Percentiles rank a stretch among this genome's conserved stretches.
phyloP scores from a whole-genome alignment of 2,888 invertebrate genomes.

The Ligdia adustata region DNA sequence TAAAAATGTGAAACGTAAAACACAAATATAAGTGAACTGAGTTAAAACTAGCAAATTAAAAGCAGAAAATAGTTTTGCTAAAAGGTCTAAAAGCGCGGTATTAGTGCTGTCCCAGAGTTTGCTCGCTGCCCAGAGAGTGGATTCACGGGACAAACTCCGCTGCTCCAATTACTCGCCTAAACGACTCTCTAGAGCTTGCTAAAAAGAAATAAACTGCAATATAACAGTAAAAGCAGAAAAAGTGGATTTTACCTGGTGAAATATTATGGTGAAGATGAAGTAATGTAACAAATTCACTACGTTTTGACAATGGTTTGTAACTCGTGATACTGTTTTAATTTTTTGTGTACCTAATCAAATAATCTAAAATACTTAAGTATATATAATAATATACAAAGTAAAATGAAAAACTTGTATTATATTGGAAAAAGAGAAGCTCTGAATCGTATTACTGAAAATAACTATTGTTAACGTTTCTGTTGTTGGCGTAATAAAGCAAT shows the following conservation, averaged over 20 bases:
- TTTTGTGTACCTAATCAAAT: too few species aligned
- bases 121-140: constrained; percentile 18
- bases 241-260: constrained; percentile 7
- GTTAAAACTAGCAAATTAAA: constrained; percentile 28
- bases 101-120: constrained; percentile 42
- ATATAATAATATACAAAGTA: too few species aligned
- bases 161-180: constrained; percentile 47
- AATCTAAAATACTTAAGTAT: too few species aligned
- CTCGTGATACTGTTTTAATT: too few species aligned
- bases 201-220: constrained; percentile 41
- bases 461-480: not conserved
- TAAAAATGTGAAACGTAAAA: not conserved
- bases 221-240: constrained; percentile 17
- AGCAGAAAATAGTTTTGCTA: constrained; percentile 35
- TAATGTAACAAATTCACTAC: not conserved
- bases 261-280: not conserved
- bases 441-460: not conserved
- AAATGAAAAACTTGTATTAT: too few species aligned
- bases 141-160: constrained; percentile 14
- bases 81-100: constrained; percentile 34
- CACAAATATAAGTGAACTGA: not conserved
- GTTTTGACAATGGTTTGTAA: too few species aligned
- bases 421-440: too few species aligned
- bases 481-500: not conserved
- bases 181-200: constrained; percentile 41